Evolutionary conservation across 2,888 invertebrate genomes (phyloP).

Genomic region (Rhagophthalmus giganteus): DNA sequence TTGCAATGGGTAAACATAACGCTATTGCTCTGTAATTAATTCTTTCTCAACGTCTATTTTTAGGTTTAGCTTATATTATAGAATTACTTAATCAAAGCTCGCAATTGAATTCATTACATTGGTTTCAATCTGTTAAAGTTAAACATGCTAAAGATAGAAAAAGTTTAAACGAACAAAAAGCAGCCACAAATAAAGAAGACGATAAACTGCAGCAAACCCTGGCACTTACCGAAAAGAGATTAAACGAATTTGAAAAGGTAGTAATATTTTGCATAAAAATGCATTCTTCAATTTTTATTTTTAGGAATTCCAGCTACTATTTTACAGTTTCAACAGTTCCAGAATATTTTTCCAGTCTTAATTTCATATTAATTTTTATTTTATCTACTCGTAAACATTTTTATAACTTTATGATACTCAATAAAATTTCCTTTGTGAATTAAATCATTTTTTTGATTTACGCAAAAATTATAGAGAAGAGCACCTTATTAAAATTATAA

Average conservation of each 20-base stretch:
- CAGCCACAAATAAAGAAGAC: conserved; percentile 64
- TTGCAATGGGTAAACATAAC: conserved; percentile 79
- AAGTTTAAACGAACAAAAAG: conserved; percentile 59
- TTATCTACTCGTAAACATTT: no score
- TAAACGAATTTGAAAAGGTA: conserved; percentile 70
- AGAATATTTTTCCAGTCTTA: conserved; percentile 79
- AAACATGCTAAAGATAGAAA: conserved; percentile 69
- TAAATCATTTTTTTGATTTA: no score
- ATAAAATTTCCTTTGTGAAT: no score
- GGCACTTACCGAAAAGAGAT: conserved; percentile 83
- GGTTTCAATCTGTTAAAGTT: conserved; percentile 86
- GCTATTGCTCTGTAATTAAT: neutral
- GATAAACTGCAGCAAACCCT: conserved; percentile 91
- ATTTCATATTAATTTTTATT: no score
- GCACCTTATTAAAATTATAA: no score
- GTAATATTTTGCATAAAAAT: no score
- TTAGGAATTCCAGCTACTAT: conserved; percentile 87
- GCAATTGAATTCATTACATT: conserved; percentile 90
- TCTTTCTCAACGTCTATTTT: neutral
- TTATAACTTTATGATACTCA: no score
- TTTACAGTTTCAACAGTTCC: conserved; percentile 91
- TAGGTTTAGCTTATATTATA: conserved; percentile 84
- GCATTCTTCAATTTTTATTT: no score
- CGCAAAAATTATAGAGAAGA: no score
- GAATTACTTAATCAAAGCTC: conserved; percentile 82